Base-by-base conservation (phyloP, 2,888 invertebrate genomes). In the Pandemis cinnamomeana region DNA sequence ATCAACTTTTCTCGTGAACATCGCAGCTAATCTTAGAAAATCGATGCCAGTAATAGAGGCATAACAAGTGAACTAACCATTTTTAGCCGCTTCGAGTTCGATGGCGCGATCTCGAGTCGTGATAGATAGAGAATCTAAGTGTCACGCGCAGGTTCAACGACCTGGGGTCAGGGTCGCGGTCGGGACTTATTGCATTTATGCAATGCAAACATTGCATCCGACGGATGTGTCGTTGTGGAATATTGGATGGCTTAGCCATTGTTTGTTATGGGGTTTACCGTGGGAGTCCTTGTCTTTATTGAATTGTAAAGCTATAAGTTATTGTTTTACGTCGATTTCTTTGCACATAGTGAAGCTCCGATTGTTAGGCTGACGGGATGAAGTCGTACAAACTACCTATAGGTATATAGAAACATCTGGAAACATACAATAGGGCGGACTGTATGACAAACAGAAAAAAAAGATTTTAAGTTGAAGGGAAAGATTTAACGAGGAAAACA, bases 51-150 rank as follows among this genome's bases (percentile, higher is more conserved):
- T 46, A 46, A 63, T 42, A 44, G 46, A 2, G 7, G 20, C 7
- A 5, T n/a, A 42, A 11, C 15, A 20, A 63, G 20, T 66, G 70
- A 44, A 55, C 71, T 41, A 61, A 55, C 67, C 27, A 60, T 74
- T 55, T 10, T 71, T 53, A 15, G 64, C 51, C 66, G 7, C 46
- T 36, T 46, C 10, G 46, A 61, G 84, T 83, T 83, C 84, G 86
- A 88, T 86, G 83, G 84, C 84, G 84, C 89, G 89, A 90, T 91
- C 86, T 82, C 79, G 79, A 83, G 92, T 94, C 94, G 93, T 93
- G 94, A 93, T 93, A 93, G 92, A 93, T 93, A 90, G 91, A 90
- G 89, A 89, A 92, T 91, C 92, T 90, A 92, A 93, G 91, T 93
- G 93, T 93, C 94, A 94, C 94, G 94, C 87, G 90, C 90, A 86